Evolutionary conservation across 2,797 vertebrate genomes (phyloP).

Genomic region (Tangara arthus): DNA sequence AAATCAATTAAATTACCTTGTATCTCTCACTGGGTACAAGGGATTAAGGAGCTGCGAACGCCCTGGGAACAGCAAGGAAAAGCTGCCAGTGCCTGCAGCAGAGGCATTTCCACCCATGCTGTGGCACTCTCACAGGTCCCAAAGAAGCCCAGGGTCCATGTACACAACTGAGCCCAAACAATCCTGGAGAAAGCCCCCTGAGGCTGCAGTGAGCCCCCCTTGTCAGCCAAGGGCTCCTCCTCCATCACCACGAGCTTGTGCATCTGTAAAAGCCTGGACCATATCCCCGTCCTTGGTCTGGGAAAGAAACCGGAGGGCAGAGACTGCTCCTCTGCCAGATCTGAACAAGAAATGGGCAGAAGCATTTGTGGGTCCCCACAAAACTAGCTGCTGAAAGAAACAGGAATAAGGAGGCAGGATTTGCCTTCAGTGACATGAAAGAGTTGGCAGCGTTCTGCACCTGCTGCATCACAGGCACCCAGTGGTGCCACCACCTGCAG

Average conservation of each 20-base stretch:
- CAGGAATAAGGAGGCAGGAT: background rate
- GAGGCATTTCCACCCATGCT: background rate
- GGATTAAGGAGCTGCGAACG: background rate
- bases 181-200: background rate
- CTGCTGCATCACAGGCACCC: fast-evolving
- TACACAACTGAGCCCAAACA: background rate
- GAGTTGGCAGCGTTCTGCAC: background rate
- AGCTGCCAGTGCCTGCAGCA: fast-evolving
- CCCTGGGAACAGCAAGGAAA: background rate
- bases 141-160: fast-evolving
- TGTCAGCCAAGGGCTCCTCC: background rate
- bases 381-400: background rate
- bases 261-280: background rate
- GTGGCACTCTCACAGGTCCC: background rate
- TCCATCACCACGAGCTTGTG: fast-evolving
- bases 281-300: background rate
- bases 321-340: background rate
- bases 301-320: background rate
- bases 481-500: fast-evolving
- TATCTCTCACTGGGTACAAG: background rate
- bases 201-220: fast-evolving
- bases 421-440: fast-evolving
- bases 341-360: background rate
- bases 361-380: background rate
- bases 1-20: background rate